Percentiles rank a stretch among this genome's conserved stretches.
Conservation (phyloP, 1,140 invertebrate genomes). For the Drosophila nasuta region DNA sequence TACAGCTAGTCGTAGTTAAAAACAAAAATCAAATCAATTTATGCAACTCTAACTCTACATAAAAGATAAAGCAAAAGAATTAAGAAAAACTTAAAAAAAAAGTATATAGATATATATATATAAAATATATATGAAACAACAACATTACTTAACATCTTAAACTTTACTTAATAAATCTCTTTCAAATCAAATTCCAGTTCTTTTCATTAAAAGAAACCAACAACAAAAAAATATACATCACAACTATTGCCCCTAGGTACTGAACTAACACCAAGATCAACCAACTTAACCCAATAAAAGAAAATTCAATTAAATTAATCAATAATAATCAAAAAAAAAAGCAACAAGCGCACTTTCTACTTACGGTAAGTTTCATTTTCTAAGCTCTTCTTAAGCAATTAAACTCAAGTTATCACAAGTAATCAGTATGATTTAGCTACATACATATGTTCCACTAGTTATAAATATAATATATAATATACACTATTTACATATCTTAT, state of each 20-base stretch:
- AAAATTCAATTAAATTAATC: slow-evolving; percentile 28
- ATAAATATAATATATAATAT: slow-evolving; percentile 3
- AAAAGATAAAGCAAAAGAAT: slow-evolving; percentile 13
- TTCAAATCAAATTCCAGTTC: slow-evolving; percentile 82
- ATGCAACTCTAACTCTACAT: slow-evolving; percentile 49
- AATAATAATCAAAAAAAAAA: slow-evolving; percentile 30
- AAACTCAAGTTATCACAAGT: slow-evolving; percentile 28
- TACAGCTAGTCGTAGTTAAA: slow-evolving; percentile 57
- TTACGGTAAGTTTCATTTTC: slow-evolving; percentile 77
- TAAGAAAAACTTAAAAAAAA: slow-evolving; percentile 21
- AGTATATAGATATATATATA: slow-evolving; percentile 1
- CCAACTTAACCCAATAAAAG: slow-evolving; percentile 34
- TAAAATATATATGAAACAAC: slow-evolving; percentile 33
- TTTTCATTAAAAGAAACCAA: slow-evolving; percentile 59
- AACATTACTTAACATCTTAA: slow-evolving; percentile 74
- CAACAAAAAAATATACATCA: slow-evolving; percentile 3
- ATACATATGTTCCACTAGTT: slow-evolving; percentile 32
- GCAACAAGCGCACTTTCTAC: slow-evolving; percentile 74
- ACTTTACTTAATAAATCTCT: slow-evolving; percentile 84
- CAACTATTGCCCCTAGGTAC: slow-evolving; percentile 61
- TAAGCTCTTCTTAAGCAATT: slow-evolving; percentile 72
- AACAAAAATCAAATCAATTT: slow-evolving; percentile 56
- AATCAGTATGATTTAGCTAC: slow-evolving; percentile 21
- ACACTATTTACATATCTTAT: slow-evolving; percentile 22
- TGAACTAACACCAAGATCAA: slow-evolving; percentile 57